Evolutionary conservation across 2,113 vertebrate species (phyloP).

Genomic region (Labeo rohita): DNA sequence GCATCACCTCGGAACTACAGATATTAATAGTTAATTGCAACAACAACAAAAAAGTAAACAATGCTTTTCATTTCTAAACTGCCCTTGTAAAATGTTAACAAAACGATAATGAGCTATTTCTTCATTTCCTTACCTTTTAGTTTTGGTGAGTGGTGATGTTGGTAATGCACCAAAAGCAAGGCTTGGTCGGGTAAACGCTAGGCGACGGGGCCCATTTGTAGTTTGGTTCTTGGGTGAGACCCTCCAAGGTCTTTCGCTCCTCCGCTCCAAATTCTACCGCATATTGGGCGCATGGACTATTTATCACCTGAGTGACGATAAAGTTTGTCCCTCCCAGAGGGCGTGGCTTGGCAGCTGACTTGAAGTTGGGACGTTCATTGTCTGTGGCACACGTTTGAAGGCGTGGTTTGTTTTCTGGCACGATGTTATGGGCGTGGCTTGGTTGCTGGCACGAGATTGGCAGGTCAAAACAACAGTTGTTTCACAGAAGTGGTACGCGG

Average conservation of each 20-base stretch:
- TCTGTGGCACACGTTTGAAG: not conserved
- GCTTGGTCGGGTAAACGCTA: constrained; percentile 61
- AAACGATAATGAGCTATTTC: not conserved
- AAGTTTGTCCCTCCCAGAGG: not conserved
- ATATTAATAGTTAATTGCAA: too few species aligned
- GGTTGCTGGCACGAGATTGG: not conserved
- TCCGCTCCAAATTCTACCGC: not conserved
- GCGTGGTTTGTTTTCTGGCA: not conserved
- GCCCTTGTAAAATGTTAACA: not conserved
- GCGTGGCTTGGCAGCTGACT: not conserved
- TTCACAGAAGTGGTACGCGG: not conserved
- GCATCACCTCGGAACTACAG: not conserved
- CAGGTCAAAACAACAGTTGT: not conserved
- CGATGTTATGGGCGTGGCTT: not conserved
- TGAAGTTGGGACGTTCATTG: not conserved
- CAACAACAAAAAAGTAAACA: not conserved
- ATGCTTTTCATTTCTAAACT: not conserved
- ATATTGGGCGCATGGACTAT: not conserved
- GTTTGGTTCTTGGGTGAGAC: constrained; percentile 24
- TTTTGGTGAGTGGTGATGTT: constrained; percentile 32
- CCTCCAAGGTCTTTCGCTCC: constrained; percentile 22
- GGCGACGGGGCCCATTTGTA: constrained; percentile 74
- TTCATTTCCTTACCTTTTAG: constrained; percentile 56
- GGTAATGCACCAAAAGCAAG: constrained; percentile 56
- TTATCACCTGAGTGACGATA: constrained; percentile 42